Conservation (phyloP, 2,797 vertebrate species). For the Lutjanus campechanus region DNA sequence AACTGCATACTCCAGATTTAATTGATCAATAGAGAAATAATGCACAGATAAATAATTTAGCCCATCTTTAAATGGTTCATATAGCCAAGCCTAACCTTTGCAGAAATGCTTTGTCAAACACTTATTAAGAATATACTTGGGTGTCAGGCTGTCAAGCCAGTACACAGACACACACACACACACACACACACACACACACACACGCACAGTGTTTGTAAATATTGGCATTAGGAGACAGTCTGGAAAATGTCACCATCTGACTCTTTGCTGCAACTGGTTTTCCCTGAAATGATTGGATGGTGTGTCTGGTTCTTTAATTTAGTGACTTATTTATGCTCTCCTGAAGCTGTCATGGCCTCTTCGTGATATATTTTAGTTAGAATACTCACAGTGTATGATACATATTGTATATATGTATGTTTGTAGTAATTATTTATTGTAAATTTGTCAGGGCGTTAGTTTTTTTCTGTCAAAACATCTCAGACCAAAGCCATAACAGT, state of each 20-base stretch:
- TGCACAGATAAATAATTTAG: neutral
- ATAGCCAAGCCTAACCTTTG: conserved; percentile 29
- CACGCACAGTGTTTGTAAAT: conserved; percentile 44
- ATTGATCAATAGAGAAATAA: neutral
- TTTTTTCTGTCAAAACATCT: neutral
- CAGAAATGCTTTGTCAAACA: conserved; percentile 56
- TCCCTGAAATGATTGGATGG: conserved; percentile 21
- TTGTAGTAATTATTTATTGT: neutral
- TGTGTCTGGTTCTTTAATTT: conserved; percentile 20
- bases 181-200: conserved; percentile 33
- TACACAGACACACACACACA: neutral
- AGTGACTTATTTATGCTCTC: neutral
- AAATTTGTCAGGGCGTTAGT: neutral
- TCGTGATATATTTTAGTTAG: neutral
- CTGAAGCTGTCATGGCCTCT: neutral
- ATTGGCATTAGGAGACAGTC: conserved; percentile 28
- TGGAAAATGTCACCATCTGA: conserved; percentile 41
- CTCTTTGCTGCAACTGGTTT: conserved; percentile 28
- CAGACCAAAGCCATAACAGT: neutral
- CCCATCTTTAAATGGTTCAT: neutral
- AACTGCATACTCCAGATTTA: neutral
- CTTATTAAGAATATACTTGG: conserved; percentile 56
- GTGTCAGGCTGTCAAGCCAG: conserved; percentile 27
- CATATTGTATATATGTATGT: neutral
- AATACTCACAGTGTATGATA: neutral